Evolutionary conservation across 2,888 invertebrate genomes (phyloP), one percentile per base, ranked within the genome.

Genomic region (Mesopsocus fuscifrons): DNA sequence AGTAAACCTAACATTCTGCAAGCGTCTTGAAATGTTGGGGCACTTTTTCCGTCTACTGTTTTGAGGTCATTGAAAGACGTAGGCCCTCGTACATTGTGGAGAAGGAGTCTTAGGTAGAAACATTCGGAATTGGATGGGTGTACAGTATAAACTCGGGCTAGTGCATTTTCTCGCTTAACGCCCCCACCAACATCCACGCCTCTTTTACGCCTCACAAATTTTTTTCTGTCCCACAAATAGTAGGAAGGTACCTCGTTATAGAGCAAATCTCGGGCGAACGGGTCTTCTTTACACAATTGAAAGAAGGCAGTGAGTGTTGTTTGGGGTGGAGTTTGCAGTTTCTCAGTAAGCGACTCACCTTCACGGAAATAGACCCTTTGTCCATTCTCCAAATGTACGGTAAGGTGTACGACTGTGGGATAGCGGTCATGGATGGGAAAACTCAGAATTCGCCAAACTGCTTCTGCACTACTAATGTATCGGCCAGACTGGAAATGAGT

Each of bases 401-500:
- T 20, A 26, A 55, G 48, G 48, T 56, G 53, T 26, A 48, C 41
- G 43, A 56, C 53, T 15, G 50, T 41, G 11, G 54, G 55, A 41
- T 46, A 41, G 18, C 50, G 40, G 41, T 54, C 50, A 50, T 57
- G 57, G 35, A 59, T 52, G 15, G 51, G 49, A 43, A 54, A 57
- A 41, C 48, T 47, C 17, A 53, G 47, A 42, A 55, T 54, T 42
- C 49, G 35, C 47, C 54, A 58, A 26, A 52, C 41, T 3, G 55
- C 55, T 51, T 57, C 55, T 20, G 48, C 49, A 31, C 47, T 52
- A 43, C 51, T 53, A 43, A 52, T 49, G 44, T 53, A 52, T 41
- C 51, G 46, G 21, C 51, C 52, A 44, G 48, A 49, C 50, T 52
- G 50, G 41, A 48, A 53, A 20, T 35, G 45, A 23, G 47, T 49